Conservation (phyloP, 2,888 invertebrate genomes). For the Rutpela maculata region DNA sequence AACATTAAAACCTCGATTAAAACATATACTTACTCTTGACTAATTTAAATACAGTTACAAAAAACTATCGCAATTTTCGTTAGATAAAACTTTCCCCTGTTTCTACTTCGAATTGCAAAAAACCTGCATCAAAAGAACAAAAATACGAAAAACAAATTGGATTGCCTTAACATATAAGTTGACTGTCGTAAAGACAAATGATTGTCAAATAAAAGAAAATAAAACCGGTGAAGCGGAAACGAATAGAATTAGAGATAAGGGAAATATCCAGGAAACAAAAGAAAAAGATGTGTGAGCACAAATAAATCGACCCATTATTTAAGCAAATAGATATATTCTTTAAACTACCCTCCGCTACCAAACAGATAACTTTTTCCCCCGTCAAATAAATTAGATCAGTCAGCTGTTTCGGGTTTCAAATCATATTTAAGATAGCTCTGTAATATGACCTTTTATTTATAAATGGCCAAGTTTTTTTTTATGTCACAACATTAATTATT, state of each 20-base stretch:
- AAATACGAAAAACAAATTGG: constrained; percentile 40
- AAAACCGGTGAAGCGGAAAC: constrained; percentile 63
- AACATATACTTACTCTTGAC: too few relatives aligned
- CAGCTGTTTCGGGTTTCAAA: constrained; percentile 35
- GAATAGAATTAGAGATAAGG: constrained; percentile 64
- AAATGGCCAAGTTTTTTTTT: constrained; percentile 10
- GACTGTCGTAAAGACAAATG: constrained; percentile 64
- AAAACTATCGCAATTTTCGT: too few relatives aligned
- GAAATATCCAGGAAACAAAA: constrained; percentile 59
- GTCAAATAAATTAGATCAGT: constrained; percentile 45
- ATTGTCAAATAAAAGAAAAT: constrained; percentile 66
- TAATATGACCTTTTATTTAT: constrained; percentile 35
- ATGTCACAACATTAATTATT: too few relatives aligned
- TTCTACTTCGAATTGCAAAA: not conserved
- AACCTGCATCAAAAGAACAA: not conserved
- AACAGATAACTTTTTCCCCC: constrained; percentile 53
- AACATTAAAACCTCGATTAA: too few relatives aligned
- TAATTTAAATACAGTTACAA: too few relatives aligned
- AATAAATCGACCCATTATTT: constrained; percentile 67
- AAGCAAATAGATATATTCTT: constrained; percentile 65
- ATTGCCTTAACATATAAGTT: constrained; percentile 39
- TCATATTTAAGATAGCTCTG: not conserved
- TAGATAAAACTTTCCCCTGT: not conserved
- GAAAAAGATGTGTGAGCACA: constrained; percentile 63
- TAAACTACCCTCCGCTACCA: constrained; percentile 44